Conservation (phyloP, 2,797 vertebrate species). For the Syncerus caffer region DNA sequence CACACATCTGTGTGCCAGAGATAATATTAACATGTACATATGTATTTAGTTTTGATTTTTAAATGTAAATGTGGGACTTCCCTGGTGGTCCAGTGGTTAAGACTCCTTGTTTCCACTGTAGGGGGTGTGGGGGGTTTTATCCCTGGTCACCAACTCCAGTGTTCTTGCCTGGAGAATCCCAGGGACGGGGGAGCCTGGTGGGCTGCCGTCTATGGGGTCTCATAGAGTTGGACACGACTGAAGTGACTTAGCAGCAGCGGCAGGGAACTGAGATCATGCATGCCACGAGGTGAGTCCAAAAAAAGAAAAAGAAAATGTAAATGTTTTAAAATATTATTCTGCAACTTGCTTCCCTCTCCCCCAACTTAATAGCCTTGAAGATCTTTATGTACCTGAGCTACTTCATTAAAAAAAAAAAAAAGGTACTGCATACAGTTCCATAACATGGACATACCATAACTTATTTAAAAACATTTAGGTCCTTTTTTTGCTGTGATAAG, state of each 20-base stretch:
- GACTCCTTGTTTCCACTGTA: background rate
- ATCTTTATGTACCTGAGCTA: background rate
- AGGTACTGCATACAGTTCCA: background rate
- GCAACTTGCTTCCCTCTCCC: background rate
- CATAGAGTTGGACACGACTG: too few relatives aligned
- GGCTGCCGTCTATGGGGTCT: too few relatives aligned
- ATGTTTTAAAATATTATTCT: background rate
- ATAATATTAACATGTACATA: background rate
- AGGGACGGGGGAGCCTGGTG: too few relatives aligned
- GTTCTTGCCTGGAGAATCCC: too few relatives aligned
- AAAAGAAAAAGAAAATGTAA: background rate
- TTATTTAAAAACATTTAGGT: background rate
- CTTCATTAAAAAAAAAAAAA: background rate
- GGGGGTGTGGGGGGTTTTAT: background rate
- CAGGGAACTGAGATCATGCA: background rate
- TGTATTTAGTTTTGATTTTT: background rate
- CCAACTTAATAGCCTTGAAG: background rate
- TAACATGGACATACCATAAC: background rate
- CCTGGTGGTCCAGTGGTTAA: background rate
- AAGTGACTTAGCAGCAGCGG: too few relatives aligned
- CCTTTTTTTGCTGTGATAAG: background rate
- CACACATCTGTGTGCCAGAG: background rate
- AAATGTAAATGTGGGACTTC: background rate
- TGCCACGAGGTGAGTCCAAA: background rate
- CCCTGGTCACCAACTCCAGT: background rate